These are phyloP conservation scores for Keiferia lycopersicella DNA, from an alignment of 2,888 invertebrate species.

Conservation along the genomic window DNA sequence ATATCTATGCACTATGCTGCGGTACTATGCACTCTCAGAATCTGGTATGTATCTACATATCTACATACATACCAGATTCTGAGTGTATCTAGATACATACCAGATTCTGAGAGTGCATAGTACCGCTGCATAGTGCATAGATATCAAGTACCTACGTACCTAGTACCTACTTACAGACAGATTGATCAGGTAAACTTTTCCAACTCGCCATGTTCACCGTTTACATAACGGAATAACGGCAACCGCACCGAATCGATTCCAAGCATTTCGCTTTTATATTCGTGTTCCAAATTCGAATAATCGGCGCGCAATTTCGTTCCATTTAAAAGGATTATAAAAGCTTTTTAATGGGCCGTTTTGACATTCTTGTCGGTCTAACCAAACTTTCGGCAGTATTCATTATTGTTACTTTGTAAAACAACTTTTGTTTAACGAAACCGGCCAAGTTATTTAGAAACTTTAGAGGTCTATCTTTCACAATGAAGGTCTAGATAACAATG, in stretches of 20 bases:
- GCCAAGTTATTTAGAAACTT: too few relatives aligned
- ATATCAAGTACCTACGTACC: background rate
- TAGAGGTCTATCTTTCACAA: too few relatives aligned
- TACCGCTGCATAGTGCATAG: too few relatives aligned
- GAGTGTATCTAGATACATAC: too few relatives aligned
- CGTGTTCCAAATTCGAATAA: constrained; percentile 2
- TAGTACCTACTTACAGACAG: background rate
- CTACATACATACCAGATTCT: too few relatives aligned
- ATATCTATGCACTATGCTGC: too few relatives aligned
- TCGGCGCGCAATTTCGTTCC: background rate
- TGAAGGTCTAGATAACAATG: too few relatives aligned
- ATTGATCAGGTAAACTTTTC: background rate
- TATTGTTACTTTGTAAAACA: too few relatives aligned
- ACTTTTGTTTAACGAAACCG: too few relatives aligned
- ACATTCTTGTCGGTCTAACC: background rate
- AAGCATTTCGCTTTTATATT: constrained; percentile 18
- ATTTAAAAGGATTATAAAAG: constrained; percentile 2
- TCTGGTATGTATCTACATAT: too few relatives aligned
- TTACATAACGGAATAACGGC: constrained; percentile 21
- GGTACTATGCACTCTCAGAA: too few relatives aligned
- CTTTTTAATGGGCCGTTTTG: background rate
- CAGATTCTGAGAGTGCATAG: too few relatives aligned
- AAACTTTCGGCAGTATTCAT: background rate
- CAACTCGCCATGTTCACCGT: constrained; percentile 2
- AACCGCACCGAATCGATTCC: constrained; percentile 20